Evolutionary conservation across 2,797 vertebrate species (phyloP).

Genomic region (Danio tinwini): DNA sequence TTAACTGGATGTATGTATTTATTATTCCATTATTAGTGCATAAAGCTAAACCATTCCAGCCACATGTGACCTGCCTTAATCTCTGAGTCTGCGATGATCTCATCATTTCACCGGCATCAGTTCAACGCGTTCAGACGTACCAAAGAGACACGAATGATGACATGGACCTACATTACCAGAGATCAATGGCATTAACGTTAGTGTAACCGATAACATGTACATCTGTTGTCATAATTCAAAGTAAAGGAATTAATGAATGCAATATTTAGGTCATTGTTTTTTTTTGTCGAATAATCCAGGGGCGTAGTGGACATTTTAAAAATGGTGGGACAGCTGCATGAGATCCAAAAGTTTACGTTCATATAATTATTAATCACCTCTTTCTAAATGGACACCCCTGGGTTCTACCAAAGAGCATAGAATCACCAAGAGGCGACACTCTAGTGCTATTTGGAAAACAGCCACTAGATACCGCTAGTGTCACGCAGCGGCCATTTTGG

Average conservation of each 20-base stretch:
- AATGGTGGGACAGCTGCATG: too few species aligned
- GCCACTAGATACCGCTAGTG: too few species aligned
- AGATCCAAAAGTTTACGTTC: too few species aligned
- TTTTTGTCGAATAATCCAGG: neutral
- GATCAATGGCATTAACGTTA: slow-evolving; percentile 27
- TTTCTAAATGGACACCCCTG: too few species aligned
- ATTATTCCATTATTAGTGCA: slow-evolving; percentile 20
- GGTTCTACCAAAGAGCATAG: too few species aligned
- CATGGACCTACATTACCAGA: slow-evolving; percentile 35
- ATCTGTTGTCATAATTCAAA: neutral
- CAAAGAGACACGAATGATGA: slow-evolving; percentile 47
- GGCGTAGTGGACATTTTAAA: too few species aligned
- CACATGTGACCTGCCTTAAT: slow-evolving; percentile 77
- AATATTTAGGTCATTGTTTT: neutral
- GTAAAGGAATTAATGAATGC: neutral
- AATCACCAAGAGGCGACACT: too few species aligned
- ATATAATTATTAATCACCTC: too few species aligned
- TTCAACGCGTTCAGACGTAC: slow-evolving; percentile 29
- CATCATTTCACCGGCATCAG: slow-evolving; percentile 6
- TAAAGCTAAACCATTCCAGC: slow-evolving; percentile 23
- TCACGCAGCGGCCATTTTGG: too few species aligned
- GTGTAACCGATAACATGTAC: neutral
- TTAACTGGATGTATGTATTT: slow-evolving; percentile 37
- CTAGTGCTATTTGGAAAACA: too few species aligned
- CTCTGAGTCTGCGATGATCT: slow-evolving; percentile 65